These are phyloP conservation scores for Philopedon plagiatum DNA, from an alignment of 2,888 invertebrate genomes.

Conservation along the genomic window DNA sequence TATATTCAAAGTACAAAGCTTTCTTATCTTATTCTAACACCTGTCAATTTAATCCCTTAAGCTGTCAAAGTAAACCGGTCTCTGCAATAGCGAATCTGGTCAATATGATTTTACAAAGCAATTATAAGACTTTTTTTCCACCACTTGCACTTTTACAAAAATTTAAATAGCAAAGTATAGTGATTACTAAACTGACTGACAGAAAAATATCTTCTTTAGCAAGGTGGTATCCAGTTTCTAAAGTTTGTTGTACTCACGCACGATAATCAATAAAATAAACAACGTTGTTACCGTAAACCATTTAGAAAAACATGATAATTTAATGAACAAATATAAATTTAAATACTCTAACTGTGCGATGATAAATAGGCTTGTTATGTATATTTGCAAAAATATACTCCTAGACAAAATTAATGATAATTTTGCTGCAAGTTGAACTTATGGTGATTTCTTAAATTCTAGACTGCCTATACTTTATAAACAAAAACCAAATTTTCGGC, in stretches of 20 bases:
- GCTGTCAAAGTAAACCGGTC: no score
- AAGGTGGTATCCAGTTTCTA: slow-evolving; percentile 32
- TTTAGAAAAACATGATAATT: slow-evolving; percentile 33
- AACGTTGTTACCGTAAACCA: slow-evolving; percentile 27
- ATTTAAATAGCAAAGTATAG: slow-evolving; percentile 1
- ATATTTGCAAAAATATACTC: slow-evolving; percentile 30
- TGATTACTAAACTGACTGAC: no score
- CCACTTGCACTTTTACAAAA: neutral
- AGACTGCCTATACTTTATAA: no score
- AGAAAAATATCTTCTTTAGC: slow-evolving; percentile 12
- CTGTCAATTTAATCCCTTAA: no score
- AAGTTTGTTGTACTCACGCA: slow-evolving; percentile 28
- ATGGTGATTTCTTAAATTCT: no score
- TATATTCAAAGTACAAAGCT: no score
- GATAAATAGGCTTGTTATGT: slow-evolving; percentile 35
- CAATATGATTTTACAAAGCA: no score
- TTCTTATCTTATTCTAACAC: no score
- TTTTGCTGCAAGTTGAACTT: no score
- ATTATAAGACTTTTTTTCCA: no score
- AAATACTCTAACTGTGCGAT: neutral
- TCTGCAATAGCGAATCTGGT: no score
- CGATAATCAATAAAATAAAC: slow-evolving; percentile 37
- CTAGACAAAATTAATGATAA: neutral
- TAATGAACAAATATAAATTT: slow-evolving; percentile 28
- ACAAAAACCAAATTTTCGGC: no score